phyloP scores from a whole-genome alignment of 2,888 invertebrate genomes.

The Phortica magna region DNA sequence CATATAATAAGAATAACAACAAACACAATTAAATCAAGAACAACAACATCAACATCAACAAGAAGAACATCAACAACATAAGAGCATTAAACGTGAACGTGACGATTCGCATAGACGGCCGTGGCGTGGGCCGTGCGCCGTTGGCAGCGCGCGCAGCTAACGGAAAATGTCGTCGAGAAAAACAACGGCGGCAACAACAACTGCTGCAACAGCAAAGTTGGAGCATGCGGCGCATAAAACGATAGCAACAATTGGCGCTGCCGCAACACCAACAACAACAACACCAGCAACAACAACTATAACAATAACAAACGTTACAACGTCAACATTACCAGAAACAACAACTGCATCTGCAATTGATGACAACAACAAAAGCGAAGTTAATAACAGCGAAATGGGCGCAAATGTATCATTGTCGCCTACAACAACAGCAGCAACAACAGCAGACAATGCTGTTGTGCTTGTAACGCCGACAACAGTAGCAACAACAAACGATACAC shows the following conservation, averaged over 20 bases:
- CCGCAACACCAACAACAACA: not conserved
- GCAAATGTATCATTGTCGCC: not conserved
- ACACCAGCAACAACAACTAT: not conserved
- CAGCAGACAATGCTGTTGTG: not conserved
- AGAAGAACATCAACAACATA: too few species aligned
- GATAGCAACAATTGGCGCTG: too few species aligned
- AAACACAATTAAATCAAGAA: too few species aligned
- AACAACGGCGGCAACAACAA: slow-evolving; percentile 30
- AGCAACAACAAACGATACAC: not conserved
- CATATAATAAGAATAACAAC: too few species aligned
- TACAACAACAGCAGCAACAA: slow-evolving; percentile 2
- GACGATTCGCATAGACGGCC: not conserved
- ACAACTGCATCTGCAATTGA: slow-evolving; percentile 34
- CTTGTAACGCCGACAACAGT: not conserved
- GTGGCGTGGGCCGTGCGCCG: slow-evolving; percentile 28
- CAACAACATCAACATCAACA: too few species aligned
- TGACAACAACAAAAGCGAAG: slow-evolving; percentile 1
- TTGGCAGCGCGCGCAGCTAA: slow-evolving; percentile 41
- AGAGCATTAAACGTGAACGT: too few species aligned
- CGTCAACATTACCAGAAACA: slow-evolving; percentile 44
- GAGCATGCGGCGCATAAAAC: slow-evolving; percentile 17
- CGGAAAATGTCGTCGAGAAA: slow-evolving; percentile 56
- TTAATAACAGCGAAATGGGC: slow-evolving; percentile 35
- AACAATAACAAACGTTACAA: not conserved
- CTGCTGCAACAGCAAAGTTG: slow-evolving; percentile 32